Evolutionary conservation across 1,140 invertebrate genomes (phyloP).

Genomic region (Grapholita molesta): DNA sequence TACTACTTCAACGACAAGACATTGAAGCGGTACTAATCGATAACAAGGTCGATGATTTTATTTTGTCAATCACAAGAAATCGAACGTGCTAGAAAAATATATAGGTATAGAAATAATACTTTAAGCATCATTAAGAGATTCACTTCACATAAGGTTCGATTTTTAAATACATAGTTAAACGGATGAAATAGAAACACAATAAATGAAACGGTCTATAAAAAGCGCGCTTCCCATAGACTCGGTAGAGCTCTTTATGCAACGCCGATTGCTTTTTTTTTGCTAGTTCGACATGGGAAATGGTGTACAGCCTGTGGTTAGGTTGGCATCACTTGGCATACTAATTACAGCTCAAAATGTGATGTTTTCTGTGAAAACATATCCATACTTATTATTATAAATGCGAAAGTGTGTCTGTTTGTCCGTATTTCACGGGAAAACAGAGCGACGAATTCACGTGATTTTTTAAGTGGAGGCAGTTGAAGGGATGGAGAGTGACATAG

Average conservation of each 20-base stretch:
- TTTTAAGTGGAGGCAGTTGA: no score
- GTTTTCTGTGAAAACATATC: background rate
- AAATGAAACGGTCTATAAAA: background rate
- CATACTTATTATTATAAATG: no score
- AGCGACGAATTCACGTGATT: no score
- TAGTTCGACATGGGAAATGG: background rate
- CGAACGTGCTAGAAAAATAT: no score
- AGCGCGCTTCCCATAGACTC: background rate
- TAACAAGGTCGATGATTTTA: no score
- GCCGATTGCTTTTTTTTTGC: background rate
- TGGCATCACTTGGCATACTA: background rate
- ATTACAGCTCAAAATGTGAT: background rate
- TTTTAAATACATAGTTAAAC: background rate
- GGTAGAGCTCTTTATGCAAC: background rate
- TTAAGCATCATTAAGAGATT: no score
- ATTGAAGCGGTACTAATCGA: no score
- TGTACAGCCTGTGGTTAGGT: background rate
- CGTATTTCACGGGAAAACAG: no score
- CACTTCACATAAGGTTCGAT: background rate
- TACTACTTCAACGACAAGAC: no score
- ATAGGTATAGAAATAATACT: no score
- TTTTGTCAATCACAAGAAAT: no score
- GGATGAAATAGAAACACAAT: background rate
- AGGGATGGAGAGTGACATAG: no score
- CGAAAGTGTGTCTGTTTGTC: background rate